These are phyloP conservation scores for Griposia aprilina DNA, from an alignment of 2,888 invertebrate species.

Conservation along the genomic window DNA sequence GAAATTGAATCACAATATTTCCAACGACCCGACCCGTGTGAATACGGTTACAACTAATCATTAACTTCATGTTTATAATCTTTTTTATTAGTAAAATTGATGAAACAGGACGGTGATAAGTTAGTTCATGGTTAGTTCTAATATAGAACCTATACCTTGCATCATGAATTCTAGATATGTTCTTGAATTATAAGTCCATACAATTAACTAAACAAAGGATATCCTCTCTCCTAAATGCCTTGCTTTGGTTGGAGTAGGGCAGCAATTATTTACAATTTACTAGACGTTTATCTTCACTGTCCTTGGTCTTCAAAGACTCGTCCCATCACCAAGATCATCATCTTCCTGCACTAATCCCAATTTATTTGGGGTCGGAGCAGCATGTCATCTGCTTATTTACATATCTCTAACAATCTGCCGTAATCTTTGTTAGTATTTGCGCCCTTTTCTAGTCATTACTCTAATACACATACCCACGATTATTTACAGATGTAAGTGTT, in stretches of 20 bases:
- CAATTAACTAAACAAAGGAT: not conserved
- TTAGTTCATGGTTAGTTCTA: too few relatives aligned
- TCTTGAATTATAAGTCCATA: too few relatives aligned
- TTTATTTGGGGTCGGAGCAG: not conserved
- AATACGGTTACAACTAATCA: too few relatives aligned
- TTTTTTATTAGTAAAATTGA: too few relatives aligned
- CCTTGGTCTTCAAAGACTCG: not conserved
- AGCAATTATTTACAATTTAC: not conserved
- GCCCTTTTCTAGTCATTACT: not conserved
- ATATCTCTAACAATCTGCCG: not conserved
- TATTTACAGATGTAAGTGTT: not conserved
- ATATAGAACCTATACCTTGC: too few relatives aligned
- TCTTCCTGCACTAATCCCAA: not conserved
- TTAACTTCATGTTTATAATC: too few relatives aligned
- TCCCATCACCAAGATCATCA: not conserved
- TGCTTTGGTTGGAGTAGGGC: not conserved
- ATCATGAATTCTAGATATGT: too few relatives aligned
- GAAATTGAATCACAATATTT: too few relatives aligned
- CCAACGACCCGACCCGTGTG: too few relatives aligned
- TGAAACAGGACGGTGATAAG: too few relatives aligned
- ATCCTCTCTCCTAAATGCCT: not conserved
- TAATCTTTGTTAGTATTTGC: not conserved
- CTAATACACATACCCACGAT: not conserved
- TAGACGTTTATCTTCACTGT: not conserved
- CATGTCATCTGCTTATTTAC: not conserved